Evolutionary conservation across 2,888 invertebrate genomes (phyloP), one percentile per base, ranked within the genome.

Genomic region (Eledona agricola): DNA sequence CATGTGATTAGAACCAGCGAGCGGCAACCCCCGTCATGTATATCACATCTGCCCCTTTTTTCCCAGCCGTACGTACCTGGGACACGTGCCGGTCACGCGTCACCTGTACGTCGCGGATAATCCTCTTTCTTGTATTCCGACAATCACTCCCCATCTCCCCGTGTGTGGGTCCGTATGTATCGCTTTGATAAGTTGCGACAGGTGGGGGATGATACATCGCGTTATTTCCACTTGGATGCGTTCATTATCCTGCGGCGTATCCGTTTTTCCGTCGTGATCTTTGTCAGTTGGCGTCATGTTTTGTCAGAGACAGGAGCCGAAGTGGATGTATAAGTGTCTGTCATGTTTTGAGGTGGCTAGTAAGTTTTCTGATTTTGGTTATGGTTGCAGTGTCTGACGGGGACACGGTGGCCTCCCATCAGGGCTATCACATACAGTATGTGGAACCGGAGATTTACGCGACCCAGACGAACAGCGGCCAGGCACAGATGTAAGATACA

Each of bases 381-480:
- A n/a, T 29, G 15, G 12, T 62, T 67, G 50, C 72, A 73, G 77
- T 76, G 72, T 59, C 81, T 64, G 84, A 84, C 70, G 81, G 82
- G 31, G 82, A 83, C 57, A 81, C 82, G 42, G 83, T 84, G 76
- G 77, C 77, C 65, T 77, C 77, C 23, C 77, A 77, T 60, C 77
- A 74, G 63, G 83, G 84, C 68, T 88, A 88, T 70, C 87, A 88
- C 72, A 87, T 88, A 67, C 88, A 88, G 73, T 88, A 88, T 80
- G 87, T 88, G 65, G 88, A 88, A 72, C 84, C 87, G 1, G 80
- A 85, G 78, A 69, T 88, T 74, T 81, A 81, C 78, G 71, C 86
- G 77, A 75, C 83, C 70, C 70, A 85, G 59, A 72, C 75, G 25
- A 75, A 76, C 63, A 73, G 74, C 78, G 77, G 79, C 59, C 84